Evolutionary conservation across 1,140 invertebrate species (phyloP), one percentile per base, ranked within the genome.

Genomic region (Drosophila erecta): DNA sequence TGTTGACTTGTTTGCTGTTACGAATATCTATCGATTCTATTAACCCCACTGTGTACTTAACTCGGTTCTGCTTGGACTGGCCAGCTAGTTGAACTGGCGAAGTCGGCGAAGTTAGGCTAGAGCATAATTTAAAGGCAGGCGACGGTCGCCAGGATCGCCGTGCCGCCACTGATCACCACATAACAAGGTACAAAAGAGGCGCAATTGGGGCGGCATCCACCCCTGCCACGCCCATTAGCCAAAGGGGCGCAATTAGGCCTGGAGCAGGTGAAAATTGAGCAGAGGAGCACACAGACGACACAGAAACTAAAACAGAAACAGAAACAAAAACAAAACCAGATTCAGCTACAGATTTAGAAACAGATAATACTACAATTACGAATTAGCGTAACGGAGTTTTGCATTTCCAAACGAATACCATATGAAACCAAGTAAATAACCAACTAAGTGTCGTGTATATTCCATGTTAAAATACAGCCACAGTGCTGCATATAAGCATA

Each of bases 381-480:
- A 79, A 54, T 59, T 74, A 86, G 60, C 57, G 65, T 81, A 77
- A 80, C 59, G 81, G 84, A 81, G 75, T 78, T 85, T 76, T 78
- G 74, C 81, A 85, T 79, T 79, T 76, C 66, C 41, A 38, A 61
- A 81, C 35, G 46, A 58, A 57, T 57, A 55, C 49, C 37, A 62
- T 62, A 41, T 59, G 17, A 62, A 86, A 64, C 41, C 64, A 81
- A 49, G 24, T 56, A 76, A 81, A 71, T 80, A 80, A 79, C 71
- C 78, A 81, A 83, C 75, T 86, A 86, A 86, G 76, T 87, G 81
- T 86, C 81, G 81, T 86, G 81, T 86, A 87, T 83, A 83, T 79
- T 81, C 73, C 83, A 87, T 86, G 81, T 86, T 81, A 69, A 67
- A 40, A 41, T 30, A 41, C 49, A 51, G 49, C 27, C 44, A 47